Evolutionary conservation across 2,888 invertebrate genomes (phyloP).

Genomic region (Microctonus hyperodae): DNA sequence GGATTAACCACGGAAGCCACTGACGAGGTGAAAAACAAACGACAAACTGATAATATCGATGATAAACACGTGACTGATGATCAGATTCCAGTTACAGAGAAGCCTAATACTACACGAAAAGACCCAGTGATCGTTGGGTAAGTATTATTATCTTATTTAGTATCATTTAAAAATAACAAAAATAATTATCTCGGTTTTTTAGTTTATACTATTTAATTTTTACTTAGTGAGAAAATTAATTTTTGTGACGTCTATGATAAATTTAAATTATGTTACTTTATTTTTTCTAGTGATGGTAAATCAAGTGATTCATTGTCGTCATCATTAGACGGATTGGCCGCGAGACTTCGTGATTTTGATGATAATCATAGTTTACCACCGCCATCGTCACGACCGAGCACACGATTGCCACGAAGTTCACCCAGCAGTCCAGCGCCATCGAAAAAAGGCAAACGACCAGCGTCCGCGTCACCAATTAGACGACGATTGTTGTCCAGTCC

Average conservation of each 20-base stretch:
- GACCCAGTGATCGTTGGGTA: neutral
- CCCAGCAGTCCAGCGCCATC: conserved; percentile 77
- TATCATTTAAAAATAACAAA: too few relatives aligned
- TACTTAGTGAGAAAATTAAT: neutral
- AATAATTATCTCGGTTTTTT: too few relatives aligned
- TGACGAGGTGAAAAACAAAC: neutral
- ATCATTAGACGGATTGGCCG: conserved; percentile 58
- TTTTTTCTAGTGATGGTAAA: conserved; percentile 47
- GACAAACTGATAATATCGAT: neutral
- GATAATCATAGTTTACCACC: conserved; percentile 61
- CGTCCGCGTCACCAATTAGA: conserved; percentile 82
- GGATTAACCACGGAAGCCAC: neutral
- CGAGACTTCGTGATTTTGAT: conserved; percentile 58
- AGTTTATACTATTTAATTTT: too few relatives aligned
- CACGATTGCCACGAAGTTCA: conserved; percentile 76
- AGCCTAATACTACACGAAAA: neutral
- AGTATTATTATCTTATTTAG: too few relatives aligned
- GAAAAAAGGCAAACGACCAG: conserved; percentile 77
- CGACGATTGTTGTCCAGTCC: conserved; percentile 83
- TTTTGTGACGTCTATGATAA: neutral
- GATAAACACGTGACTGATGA: neutral
- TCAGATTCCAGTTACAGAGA: neutral
- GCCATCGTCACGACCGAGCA: conserved; percentile 59
- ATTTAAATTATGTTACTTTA: neutral
- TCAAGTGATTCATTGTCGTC: conserved; percentile 58